phyloP scores from a whole-genome alignment of 2,888 invertebrate genomes.

The Athalia cordata region DNA sequence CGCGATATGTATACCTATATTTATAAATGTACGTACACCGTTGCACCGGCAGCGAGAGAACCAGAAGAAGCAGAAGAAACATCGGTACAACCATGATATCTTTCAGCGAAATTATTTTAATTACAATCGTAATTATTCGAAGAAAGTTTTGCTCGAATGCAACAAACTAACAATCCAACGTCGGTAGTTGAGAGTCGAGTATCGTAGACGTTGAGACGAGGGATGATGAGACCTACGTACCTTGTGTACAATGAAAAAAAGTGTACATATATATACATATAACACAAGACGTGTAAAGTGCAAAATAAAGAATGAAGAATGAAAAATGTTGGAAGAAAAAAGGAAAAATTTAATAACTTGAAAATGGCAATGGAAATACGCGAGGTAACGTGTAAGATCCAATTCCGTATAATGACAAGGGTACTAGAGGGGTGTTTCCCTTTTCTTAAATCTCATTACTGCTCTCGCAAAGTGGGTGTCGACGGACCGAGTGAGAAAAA shows the following conservation, averaged over 20 bases:
- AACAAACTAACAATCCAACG: conserved; percentile 62
- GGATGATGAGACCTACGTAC: no score
- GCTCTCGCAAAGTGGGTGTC: conserved; percentile 37
- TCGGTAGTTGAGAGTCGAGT: conserved; percentile 34
- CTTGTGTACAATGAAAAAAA: background rate
- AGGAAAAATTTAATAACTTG: background rate
- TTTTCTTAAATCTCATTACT: conserved; percentile 42
- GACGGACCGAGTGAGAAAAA: conserved; percentile 38
- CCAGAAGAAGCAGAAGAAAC: no score
- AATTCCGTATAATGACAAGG: conserved; percentile 51
- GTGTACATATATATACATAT: background rate
- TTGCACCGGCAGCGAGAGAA: background rate
- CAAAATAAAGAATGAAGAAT: conserved; percentile 23
- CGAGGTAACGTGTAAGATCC: conserved; percentile 44
- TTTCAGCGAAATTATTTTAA: conserved; percentile 68
- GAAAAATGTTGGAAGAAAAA: conserved; percentile 21
- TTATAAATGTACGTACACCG: background rate
- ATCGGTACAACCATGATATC: conserved; percentile 20
- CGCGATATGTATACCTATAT: background rate
- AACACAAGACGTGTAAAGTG: background rate
- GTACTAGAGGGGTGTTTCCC: conserved; percentile 44
- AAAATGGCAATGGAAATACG: conserved; percentile 5
- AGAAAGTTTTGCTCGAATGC: conserved; percentile 62
- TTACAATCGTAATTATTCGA: conserved; percentile 70
- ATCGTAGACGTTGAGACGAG: background rate